Base-by-base conservation (phyloP, 2,888 invertebrate species). In the Drosophila lutescens region DNA sequence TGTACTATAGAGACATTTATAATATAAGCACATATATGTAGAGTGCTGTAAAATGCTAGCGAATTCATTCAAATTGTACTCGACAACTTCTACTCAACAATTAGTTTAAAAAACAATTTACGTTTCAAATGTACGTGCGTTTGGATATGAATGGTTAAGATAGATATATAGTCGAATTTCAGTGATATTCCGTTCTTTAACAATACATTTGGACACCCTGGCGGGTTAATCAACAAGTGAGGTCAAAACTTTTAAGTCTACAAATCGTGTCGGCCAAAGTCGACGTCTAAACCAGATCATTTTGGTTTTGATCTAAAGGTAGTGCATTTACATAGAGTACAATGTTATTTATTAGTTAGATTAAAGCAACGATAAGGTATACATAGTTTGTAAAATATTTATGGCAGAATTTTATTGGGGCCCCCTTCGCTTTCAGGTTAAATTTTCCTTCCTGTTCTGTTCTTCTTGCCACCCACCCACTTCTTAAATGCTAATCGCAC, bases 401-500 rank as follows among this genome's bases (percentile, higher is more conserved):
- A 86, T 88, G 89, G 89, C 81, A 84, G 65, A 86, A 55, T 54
- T 51, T 54, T 30, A 6, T 15, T 44, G 41, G 26, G 47, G 50
- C 50, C 47, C 36, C 32, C 41, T 10, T 50, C 36, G 17, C 20
- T 60, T 47, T 54, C 38, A 46, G 36, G 51, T 73, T 59, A n/a
- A 47, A 55, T 32, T 26, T 38, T 46, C 23, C n/a, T 9, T n/a
- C 17, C 15, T 17, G 23, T 34, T 58, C 20, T 13, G 34, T 40
- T 46, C 44, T 23, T 20, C 46, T 40, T 32, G 43, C 70, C 65
- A 32, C 46, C 65, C 70, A 20, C 71, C 66, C 58, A 23, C 17
- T 47, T 61, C 80, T 80, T 86, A 84, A 66, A 88, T 73, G 68
- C 80, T 88, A 81, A 53, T 46, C 59, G 76, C 51, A 57, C 34